Evolutionary conservation across 2,888 invertebrate genomes (phyloP), one percentile per base, ranked within the genome.

Genomic region (Pseudococcus viburni): DNA sequence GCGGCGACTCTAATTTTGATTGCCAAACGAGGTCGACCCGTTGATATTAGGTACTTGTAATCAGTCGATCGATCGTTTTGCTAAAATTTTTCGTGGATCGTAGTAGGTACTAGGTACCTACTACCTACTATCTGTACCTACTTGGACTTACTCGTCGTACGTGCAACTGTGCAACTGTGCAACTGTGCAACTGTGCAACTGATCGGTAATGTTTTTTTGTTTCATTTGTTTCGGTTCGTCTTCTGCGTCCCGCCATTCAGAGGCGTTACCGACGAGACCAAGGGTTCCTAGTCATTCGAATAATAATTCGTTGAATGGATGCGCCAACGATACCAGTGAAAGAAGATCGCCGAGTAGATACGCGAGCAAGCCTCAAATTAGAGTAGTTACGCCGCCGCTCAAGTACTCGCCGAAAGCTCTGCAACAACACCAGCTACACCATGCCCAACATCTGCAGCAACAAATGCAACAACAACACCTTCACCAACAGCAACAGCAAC

Each of bases 381-480:
- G 83, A 17, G 85, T 84, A 11, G 89, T 83, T 48, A 85, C 86
- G 33, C 80, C 84, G 39, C 87, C 86, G 48, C 84, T 51, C 0
- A 86, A 22, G 15, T 86, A 59, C 42, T 83, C 88, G n/a, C 59
- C 83, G 1, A 88, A 88, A 15, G 9, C 64, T 19, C 8, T 59
- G 77, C 89, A 84, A 51, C 89, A 84, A 68, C 84, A 26, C 2
- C 86, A 51, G 51, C 89, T 11, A 26, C 68, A 48, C 22, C 85
- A 22, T 42, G 88, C 8, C 7, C 85, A 46, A 51, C 89, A 17
- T 26, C 68, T 77, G 77, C 89, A 17, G 6, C n/a, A 17, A n/a
- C 59, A 59, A 6, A 22, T 68, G 89, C 87, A 89, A 89, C 88
- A 80, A 80, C 88, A n/a, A 89, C 59, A 46, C 59, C 85, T 26